These are phyloP conservation scores for Bombus turneri DNA, from an alignment of 1,140 invertebrate genomes.

Conservation along the genomic window DNA sequence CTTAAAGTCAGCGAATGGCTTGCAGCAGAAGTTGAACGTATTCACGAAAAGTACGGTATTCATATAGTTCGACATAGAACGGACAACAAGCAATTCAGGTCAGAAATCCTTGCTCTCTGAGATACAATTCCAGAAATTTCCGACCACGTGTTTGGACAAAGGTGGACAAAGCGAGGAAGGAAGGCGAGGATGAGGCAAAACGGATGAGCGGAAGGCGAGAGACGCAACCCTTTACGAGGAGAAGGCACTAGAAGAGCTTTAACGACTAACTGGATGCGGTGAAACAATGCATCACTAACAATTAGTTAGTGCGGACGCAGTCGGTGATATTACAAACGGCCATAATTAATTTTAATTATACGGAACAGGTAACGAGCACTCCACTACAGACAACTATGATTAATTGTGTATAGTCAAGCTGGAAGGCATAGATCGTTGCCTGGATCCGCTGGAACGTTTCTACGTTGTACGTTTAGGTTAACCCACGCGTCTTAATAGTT, in stretches of 20 bases:
- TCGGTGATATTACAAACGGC: conserved; percentile 55
- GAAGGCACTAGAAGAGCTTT: conserved; percentile 40
- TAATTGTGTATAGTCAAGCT: conserved; percentile 54
- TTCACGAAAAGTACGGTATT: neutral
- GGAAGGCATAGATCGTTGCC: conserved; percentile 33
- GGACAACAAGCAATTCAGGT: neutral
- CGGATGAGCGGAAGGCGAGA: neutral
- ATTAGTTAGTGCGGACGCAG: conserved; percentile 57
- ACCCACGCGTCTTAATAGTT: conserved; percentile 30
- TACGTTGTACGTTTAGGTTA: conserved; percentile 28
- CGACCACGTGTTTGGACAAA: conserved; percentile 47
- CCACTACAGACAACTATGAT: conserved; percentile 56
- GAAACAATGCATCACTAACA: conserved; percentile 63
- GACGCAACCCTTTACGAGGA: conserved; percentile 2
- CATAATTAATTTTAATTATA: conserved; percentile 70
- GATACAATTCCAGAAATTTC: conserved; percentile 56
- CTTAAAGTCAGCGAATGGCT: neutral
- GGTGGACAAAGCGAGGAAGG: conserved; percentile 2
- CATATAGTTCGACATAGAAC: neutral
- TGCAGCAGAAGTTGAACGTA: neutral
- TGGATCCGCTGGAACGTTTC: conserved; percentile 14
- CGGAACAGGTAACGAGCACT: conserved; percentile 63
- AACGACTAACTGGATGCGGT: conserved; percentile 54
- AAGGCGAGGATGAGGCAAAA: neutral
- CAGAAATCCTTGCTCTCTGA: conserved; percentile 13